Base-by-base conservation (phyloP, 2,888 invertebrate genomes). In the Dryadula phaetusa region DNA sequence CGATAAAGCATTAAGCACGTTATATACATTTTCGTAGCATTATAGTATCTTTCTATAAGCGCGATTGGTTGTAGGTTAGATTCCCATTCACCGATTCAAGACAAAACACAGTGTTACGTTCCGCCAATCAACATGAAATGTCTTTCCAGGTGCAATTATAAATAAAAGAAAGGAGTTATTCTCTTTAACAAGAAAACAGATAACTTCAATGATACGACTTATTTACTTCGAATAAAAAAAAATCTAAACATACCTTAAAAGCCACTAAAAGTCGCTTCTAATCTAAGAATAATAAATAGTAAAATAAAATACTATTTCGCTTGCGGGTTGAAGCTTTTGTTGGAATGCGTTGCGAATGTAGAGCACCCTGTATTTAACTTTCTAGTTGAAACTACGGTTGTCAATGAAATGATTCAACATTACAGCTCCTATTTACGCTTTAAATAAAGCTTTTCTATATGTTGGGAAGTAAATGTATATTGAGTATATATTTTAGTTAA, bases 321-420 rank as follows among this genome's bases (percentile, higher is more conserved):
- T 52, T 14, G 3, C 28, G 28, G 16, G 52, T 28, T n/a, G 28
- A 52, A 32, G 16, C 52, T 28, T 52, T 52, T 52, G 52, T 52
- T 5, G 47, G 12, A 40, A 52, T 16, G 52, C 28, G 16, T 52
- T 3, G 52, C 52, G 10, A 7, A 28, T 52, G 28, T 42, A 16
- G 16, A 32, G 10, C 52, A 52, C 0, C 52, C 52, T 52, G 52
- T 52, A 52, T 52, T 52, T 52, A 52, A 52, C 52, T 52, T 52
- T 52, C 16, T 52, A 52, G 52, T 52, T 28, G 52, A 28, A 52
- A 52, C 28, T 49, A 28, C 52, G 28, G 16, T 32, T 52, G 28
- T 52, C 52, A 52, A 52, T 52, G 28, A 52, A 28, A 16, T 52
- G 52, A 32, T 52, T 32, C 28, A 52, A 52, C 28, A 52, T 52